phyloP scores from a whole-genome alignment of 2,113 vertebrate species.

The Oreotrochilus melanogaster region DNA sequence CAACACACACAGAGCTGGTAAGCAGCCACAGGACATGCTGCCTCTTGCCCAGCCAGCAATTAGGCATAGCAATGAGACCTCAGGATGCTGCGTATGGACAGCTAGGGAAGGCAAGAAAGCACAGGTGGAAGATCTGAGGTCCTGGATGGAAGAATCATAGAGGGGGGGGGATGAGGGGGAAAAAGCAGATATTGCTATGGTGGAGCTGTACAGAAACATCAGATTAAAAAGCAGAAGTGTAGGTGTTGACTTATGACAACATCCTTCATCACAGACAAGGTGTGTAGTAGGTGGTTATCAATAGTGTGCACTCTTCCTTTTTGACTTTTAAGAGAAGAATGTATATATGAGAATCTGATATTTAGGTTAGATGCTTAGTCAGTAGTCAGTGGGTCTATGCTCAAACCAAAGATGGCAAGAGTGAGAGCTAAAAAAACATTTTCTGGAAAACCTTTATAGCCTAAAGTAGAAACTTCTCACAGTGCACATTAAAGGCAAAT shows the following conservation, averaged over 20 bases:
- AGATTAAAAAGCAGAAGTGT: conserved; percentile 1
- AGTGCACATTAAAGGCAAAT: background rate
- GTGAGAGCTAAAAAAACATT: background rate
- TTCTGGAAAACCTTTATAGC: background rate
- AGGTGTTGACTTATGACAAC: background rate
- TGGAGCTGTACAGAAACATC: background rate
- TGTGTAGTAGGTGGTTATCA: background rate
- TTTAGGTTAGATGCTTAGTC: background rate
- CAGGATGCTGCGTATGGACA: conserved; percentile 16
- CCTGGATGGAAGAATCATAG: conserved; percentile 10
- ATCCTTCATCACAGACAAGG: conserved; percentile 6
- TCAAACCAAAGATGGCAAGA: background rate
- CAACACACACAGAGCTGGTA: conserved; percentile 24
- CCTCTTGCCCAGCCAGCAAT: conserved; percentile 51
- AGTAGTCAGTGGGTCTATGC: background rate
- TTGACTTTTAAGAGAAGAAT: background rate
- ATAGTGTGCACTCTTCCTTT: background rate
- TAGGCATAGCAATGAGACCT: conserved; percentile 34
- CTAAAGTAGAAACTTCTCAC: background rate
- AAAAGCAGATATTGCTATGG: accelerated
- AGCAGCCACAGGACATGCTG: conserved; percentile 40
- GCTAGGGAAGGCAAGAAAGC: conserved; percentile 52
- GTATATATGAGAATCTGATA: background rate
- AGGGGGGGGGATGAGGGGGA: background rate
- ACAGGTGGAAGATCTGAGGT: conserved; percentile 20